A percentile compares a stretch with the other conserved stretches of the same genome.
These are phyloP conservation scores for Meda fulgida DNA, from an alignment of 2,797 vertebrate species.

Conservation along the genomic window DNA sequence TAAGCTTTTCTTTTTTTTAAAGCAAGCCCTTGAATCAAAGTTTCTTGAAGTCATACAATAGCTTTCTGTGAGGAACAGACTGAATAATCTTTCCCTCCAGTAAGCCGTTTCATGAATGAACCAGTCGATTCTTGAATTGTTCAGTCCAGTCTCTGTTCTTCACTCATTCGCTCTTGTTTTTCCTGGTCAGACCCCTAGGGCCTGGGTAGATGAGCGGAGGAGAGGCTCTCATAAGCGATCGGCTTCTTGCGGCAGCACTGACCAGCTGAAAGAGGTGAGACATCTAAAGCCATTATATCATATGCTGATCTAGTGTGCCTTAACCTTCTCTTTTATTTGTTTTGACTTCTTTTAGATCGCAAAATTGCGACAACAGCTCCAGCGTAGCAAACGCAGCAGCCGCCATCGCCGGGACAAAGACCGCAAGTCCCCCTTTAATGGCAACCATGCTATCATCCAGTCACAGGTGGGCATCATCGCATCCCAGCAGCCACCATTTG, in stretches of 20 bases:
- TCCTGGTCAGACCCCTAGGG: conserved; percentile 90
- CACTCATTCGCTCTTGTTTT: conserved; percentile 53
- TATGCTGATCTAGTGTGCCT: neutral
- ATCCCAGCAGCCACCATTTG: neutral
- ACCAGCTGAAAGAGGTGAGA: conserved; percentile 96
- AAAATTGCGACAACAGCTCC: conserved; percentile 95
- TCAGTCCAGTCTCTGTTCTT: neutral
- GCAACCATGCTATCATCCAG: conserved; percentile 96
- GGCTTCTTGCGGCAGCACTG: conserved; percentile 97
- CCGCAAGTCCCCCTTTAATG: conserved; percentile 97
- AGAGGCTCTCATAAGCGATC: conserved; percentile 97
- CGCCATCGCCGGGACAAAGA: conserved; percentile 97
- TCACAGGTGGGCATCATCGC: conserved; percentile 84
- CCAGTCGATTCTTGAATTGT: neutral
- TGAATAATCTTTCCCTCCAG: neutral
- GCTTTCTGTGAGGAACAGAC: neutral
- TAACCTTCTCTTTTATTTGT: neutral
- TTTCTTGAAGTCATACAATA: neutral
- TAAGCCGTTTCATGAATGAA: neutral
- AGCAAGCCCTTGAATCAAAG: neutral
- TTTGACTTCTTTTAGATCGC: conserved; percentile 83
- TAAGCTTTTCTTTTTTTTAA: neutral
- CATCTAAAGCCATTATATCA: neutral
- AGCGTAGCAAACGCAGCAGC: conserved; percentile 98
- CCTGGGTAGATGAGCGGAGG: conserved; percentile 99